Evolutionary conservation across 2,113 vertebrate species (phyloP).

Genomic region (Grammomys surdaster): DNA sequence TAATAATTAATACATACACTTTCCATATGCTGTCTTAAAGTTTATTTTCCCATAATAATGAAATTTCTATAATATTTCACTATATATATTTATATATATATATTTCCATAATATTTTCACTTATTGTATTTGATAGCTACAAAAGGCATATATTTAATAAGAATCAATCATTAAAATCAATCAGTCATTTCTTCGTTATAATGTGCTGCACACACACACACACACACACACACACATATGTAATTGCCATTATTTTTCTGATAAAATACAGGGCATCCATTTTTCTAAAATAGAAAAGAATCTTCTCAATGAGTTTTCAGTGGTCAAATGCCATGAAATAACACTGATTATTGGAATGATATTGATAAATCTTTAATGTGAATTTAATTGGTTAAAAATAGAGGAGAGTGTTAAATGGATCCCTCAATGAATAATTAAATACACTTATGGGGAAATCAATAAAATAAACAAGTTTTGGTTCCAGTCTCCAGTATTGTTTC

Average conservation of each 20-base stretch:
- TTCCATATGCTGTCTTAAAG: not conserved
- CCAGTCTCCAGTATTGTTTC: conserved; percentile 68
- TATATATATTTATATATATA: too few relatives aligned
- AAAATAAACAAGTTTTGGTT: conserved; percentile 72
- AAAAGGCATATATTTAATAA: not conserved
- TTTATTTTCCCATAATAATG: not conserved
- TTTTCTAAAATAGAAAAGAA: not conserved
- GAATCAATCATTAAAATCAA: too few relatives aligned
- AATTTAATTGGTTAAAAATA: conserved; percentile 82
- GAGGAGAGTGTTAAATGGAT: conserved; percentile 74
- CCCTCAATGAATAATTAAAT: conserved; percentile 80
- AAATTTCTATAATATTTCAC: not conserved
- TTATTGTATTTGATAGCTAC: not conserved
- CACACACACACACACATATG: too few relatives aligned
- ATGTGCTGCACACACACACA: not conserved
- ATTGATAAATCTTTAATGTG: conserved; percentile 75
- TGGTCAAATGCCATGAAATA: conserved; percentile 62
- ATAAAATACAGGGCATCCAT: not conserved
- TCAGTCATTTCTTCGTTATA: not conserved
- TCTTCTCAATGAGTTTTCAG: not conserved
- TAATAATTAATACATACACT: not conserved
- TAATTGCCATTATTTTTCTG: not conserved
- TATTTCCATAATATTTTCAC: not conserved
- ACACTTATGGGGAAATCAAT: conserved; percentile 78
- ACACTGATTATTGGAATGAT: conserved; percentile 67